Conservation (phyloP, 2,797 vertebrate species). For the Echeneis naucrates region DNA sequence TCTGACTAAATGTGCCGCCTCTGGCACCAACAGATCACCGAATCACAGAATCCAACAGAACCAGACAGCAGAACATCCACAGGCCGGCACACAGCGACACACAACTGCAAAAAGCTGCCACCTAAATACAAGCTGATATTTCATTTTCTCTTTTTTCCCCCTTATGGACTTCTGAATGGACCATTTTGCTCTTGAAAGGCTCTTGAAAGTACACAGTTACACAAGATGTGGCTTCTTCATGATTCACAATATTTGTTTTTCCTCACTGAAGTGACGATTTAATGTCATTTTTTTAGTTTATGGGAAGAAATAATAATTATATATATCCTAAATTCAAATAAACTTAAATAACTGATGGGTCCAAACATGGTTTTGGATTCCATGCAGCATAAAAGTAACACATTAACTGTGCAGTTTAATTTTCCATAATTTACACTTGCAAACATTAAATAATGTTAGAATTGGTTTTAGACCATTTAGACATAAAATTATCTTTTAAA, state of each 20-base stretch:
- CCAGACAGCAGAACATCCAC: conserved; percentile 1
- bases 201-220: neutral
- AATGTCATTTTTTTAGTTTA: neutral
- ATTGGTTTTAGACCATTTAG: neutral
- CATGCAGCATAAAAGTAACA: no score
- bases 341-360: neutral
- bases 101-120: neutral
- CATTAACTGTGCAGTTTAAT: neutral
- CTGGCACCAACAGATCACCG: neutral
- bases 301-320: neutral
- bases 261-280: no score
- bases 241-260: neutral
- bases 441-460: neutral
- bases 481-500: no score
- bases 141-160: neutral
- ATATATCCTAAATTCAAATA: neutral
- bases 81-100: neutral
- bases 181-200: conserved; percentile 1
- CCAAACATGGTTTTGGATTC: neutral
- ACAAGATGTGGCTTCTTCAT: no score
- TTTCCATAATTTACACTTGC: neutral
- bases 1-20: neutral
- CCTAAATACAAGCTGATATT: neutral
- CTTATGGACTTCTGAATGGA: neutral
- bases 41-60: neutral